Evolutionary conservation across 2,797 vertebrate genomes (phyloP).

Genomic region (Erpetoichthys calabaricus): DNA sequence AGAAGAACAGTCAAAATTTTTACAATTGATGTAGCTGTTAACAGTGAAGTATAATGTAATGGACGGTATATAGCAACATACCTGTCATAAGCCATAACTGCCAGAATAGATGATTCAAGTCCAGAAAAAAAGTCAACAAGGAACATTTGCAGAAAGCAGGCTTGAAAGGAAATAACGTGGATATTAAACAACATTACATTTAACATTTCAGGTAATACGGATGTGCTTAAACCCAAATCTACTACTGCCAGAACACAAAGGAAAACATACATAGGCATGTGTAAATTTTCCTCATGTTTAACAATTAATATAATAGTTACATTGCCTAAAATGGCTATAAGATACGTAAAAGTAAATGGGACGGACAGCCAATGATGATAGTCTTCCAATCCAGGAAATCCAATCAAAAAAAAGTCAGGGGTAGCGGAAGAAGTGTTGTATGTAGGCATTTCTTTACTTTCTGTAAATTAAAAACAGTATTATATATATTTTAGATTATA

Average conservation of each 20-base stretch:
- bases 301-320: conserved; percentile 18
- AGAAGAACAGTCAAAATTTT: neutral
- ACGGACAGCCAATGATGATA: conserved; percentile 24
- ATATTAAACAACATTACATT: too few relatives aligned
- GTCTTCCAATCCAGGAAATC: conserved; percentile 22
- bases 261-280: conserved; percentile 28
- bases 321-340: conserved; percentile 24
- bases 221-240: conserved; percentile 22
- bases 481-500: too few relatives aligned
- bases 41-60: conserved; percentile 15
- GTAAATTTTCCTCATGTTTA: conserved; percentile 11
- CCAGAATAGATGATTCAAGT: conserved; percentile 24
- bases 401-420: conserved; percentile 15
- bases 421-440: neutral
- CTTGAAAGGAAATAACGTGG: conserved; percentile 16
- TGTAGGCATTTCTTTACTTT: neutral
- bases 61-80: conserved; percentile 32
- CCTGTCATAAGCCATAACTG: conserved; percentile 26
- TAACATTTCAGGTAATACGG: conserved; percentile 16
- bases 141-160: conserved; percentile 30
- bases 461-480: too few relatives aligned
- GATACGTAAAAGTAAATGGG: conserved; percentile 20
- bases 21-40: conserved; percentile 12
- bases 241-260: conserved; percentile 27
- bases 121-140: conserved; percentile 30